Conservation (phyloP, 2,113 vertebrate genomes). For the Phodopus roborovskii region DNA sequence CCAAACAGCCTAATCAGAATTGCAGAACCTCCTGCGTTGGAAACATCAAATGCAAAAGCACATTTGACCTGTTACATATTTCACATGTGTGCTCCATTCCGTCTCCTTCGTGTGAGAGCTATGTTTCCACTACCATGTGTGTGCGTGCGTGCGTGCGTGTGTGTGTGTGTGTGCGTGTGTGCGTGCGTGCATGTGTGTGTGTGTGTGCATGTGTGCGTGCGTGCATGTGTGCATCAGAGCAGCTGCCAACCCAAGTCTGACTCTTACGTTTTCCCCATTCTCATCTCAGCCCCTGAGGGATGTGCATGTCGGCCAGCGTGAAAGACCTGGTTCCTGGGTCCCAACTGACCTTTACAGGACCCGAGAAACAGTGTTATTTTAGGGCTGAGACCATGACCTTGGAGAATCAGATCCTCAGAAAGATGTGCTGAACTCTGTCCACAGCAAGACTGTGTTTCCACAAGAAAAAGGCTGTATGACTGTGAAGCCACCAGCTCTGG, state of each 20-base stretch:
- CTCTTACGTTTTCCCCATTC: not conserved
- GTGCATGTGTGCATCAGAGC: rapidly evolving
- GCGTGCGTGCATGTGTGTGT: too few relatives aligned
- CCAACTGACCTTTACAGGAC: not conserved
- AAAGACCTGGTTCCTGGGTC: not conserved
- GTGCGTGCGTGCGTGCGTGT: not conserved
- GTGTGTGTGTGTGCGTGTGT: not conserved
- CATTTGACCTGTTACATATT: not conserved
- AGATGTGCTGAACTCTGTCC: not conserved
- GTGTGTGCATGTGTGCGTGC: not conserved
- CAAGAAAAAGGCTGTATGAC: not conserved
- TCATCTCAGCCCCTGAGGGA: not conserved
- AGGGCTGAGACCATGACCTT: not conserved
- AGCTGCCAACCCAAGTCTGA: not conserved
- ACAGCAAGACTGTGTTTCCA: not conserved
- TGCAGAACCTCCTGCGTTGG: conserved; percentile 1
- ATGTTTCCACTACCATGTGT: too few relatives aligned
- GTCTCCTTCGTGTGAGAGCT: too few relatives aligned
- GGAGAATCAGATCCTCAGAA: not conserved
- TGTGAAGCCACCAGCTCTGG: not conserved
- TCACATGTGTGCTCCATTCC: not conserved
- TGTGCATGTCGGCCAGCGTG: rapidly evolving
- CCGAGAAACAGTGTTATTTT: not conserved
- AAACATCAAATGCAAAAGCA: not conserved
- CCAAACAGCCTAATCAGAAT: conserved; percentile 4